phyloP scores from a whole-genome alignment of 53 echinoderm and acorn worm genomes.

The Antedon mediterranea region DNA sequence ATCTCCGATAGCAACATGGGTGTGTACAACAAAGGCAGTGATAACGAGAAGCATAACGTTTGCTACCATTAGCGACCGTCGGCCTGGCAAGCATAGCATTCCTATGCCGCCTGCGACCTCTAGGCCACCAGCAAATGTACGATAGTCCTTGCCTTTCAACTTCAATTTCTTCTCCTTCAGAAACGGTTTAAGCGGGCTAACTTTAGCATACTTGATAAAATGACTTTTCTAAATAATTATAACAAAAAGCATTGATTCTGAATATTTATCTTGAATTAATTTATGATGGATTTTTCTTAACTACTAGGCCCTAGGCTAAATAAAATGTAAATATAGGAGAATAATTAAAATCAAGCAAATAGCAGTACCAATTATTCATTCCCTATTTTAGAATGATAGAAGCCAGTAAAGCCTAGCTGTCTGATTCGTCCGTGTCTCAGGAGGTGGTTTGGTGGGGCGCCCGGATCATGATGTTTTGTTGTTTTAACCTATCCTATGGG shows the following conservation, averaged over 20 bases:
- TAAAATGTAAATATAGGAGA: too few species aligned
- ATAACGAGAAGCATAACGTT: constrained; percentile 43
- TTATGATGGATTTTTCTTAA: too few species aligned
- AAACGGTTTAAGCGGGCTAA: constrained; percentile 50
- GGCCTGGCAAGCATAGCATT: constrained; percentile 50
- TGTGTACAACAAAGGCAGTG: constrained; percentile 64
- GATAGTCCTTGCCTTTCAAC: constrained; percentile 70
- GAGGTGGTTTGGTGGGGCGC: too few species aligned
- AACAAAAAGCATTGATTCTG: constrained; percentile 1
- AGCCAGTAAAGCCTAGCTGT: too few species aligned
- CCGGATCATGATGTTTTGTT: too few species aligned
- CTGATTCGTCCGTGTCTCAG: too few species aligned
- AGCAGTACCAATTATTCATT: too few species aligned
- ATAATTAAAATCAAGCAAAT: too few species aligned
- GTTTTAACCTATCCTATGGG: too few species aligned
- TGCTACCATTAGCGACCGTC: constrained; percentile 35
- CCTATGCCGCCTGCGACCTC: constrained; percentile 80
- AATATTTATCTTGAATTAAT: too few species aligned
- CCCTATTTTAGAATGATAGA: too few species aligned
- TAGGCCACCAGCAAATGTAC: constrained; percentile 50
- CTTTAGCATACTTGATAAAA: constrained; percentile 90
- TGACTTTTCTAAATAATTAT: constrained; percentile 70
- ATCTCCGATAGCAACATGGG: constrained; percentile 58
- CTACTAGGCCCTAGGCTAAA: too few species aligned
- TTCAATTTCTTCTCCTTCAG: constrained; percentile 27